Conservation (phyloP, 53 echinoderm and acorn worm species). For the Paracentrotus lividus region DNA sequence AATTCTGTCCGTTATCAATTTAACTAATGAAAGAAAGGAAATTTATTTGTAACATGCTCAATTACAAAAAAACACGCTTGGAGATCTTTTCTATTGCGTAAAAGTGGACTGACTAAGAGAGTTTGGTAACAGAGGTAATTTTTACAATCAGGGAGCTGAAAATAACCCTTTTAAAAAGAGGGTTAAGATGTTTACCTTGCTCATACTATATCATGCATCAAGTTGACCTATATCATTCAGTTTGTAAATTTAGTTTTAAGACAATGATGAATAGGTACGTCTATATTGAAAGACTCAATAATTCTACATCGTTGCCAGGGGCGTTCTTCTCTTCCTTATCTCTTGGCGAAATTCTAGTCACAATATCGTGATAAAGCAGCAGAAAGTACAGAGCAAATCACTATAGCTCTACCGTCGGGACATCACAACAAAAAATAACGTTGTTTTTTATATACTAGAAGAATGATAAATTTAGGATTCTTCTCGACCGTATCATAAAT, state of each 20-base stretch:
- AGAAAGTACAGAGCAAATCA: conserved; percentile 11
- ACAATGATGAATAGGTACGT: conserved; percentile 13
- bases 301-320: conserved; percentile 37
- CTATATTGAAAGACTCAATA: conserved; percentile 9
- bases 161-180: neutral
- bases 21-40: no score
- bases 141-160: neutral
- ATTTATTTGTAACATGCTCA: no score
- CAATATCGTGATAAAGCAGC: conserved; percentile 14
- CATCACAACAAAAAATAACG: conserved; percentile 22
- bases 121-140: neutral
- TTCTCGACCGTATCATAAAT: neutral
- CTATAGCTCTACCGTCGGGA: neutral
- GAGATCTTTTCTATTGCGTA: neutral
- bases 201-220: neutral
- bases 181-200: neutral
- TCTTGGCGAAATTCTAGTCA: neutral
- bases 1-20: no score
- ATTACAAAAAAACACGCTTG: neutral
- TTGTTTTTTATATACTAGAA: neutral
- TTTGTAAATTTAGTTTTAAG: conserved; percentile 27
- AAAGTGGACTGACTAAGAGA: no score
- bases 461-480: conserved; percentile 12
- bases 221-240: conserved; percentile 20
- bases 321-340: neutral